A percentile compares a stretch with the other conserved stretches of the same genome.
Conservation (phyloP, 2,113 vertebrate genomes). For the Boleophthalmus pectinirostris region DNA sequence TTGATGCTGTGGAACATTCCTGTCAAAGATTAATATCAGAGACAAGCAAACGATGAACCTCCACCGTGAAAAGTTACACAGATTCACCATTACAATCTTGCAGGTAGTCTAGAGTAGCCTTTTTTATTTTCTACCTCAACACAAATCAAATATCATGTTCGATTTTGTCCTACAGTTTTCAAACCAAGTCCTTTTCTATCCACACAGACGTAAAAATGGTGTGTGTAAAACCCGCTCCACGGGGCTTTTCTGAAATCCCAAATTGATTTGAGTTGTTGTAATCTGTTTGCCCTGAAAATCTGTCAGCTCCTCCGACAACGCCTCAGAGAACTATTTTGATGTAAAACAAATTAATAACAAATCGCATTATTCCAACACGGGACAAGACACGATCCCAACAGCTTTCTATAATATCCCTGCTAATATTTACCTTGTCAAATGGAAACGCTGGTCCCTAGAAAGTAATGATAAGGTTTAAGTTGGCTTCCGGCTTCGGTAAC, state of each 20-base stretch:
- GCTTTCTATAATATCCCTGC: not conserved
- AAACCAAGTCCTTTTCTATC: not conserved
- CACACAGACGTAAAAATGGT: not conserved
- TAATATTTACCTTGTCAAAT: slow-evolving; percentile 5
- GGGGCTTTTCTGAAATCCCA: not conserved
- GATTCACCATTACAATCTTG: no score
- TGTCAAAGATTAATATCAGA: no score
- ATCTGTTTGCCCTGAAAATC: slow-evolving; percentile 5
- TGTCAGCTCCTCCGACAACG: not conserved
- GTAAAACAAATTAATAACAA: slow-evolving; percentile 15
- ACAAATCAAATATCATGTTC: not conserved
- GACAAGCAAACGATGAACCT: no score
- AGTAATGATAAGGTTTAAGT: not conserved
- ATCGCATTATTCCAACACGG: not conserved
- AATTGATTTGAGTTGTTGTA: slow-evolving; percentile 7
- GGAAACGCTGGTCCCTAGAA: not conserved
- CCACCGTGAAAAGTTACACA: no score
- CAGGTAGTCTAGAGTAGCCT: no score
- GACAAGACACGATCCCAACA: not conserved
- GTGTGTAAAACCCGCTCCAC: not conserved
- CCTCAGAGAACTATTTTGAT: not conserved
- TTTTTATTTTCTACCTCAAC: not conserved
- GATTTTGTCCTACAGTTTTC: not conserved
- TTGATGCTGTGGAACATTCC: no score
- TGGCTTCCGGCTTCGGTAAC: not conserved